Base-by-base conservation (phyloP, 1,140 invertebrate genomes). In the Drosophila bifasciata region DNA sequence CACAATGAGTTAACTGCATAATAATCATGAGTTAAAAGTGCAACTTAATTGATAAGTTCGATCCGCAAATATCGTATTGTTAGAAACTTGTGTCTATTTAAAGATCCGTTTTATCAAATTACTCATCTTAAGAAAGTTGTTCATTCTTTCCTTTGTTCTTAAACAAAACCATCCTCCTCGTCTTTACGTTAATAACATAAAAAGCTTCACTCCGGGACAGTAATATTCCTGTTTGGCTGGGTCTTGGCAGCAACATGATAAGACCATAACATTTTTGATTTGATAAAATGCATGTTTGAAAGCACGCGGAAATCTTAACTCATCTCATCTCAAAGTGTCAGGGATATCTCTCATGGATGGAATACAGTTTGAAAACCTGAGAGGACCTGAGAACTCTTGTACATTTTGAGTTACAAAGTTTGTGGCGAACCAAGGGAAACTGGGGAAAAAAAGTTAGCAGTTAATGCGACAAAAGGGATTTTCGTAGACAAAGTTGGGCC, bases 401-500 rank as follows among this genome's bases (percentile, higher is more conserved):
- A 15, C 55, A 63, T 73, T 63, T 59, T 52, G 78, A 88, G 83
- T 88, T 83, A 88, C 83, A 81, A 88, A 86, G 83, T 86, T 86
- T 72, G 78, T 79, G 45, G 59, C 69, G 53, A 25, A 46, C 58
- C n/a, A n/a, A 63, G 57, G 32, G 21, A 32, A 28, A 36, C 46
- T 36, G 43, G 19, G 25, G 11, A 57, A 75, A 23, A n/a, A 83
- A 86, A 85, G 81, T 85, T 84, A 76, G 76, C 80, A 86, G 81
- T 86, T 86, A 86, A 86, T 86, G 83, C 81, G 81, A 86, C 81
- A 86, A 86, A 86, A 67, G 81, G 81, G 81, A 86, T 86, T 86
- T 86, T 74, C 78, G 80, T 79, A 68, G 76, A 68, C 80, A 80
- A 84, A 84, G 66, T 84, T 84, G 74, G 83, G 81, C 70, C 80